Evolutionary conservation across 2,888 invertebrate genomes (phyloP).

Genomic region (Sminthurides aquaticus): DNA sequence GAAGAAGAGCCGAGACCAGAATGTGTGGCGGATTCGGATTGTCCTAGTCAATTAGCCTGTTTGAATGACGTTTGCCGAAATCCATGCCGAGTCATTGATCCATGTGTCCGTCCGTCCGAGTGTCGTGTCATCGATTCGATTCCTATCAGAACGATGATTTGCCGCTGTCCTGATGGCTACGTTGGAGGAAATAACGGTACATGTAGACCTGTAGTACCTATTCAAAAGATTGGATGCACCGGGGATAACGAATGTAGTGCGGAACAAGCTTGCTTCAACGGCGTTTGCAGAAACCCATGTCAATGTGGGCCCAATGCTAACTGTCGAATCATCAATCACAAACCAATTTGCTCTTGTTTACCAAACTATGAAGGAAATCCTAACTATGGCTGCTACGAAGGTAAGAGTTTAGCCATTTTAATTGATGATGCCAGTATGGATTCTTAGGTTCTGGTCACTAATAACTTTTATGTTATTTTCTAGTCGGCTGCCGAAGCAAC

Average conservation of each 20-base stretch:
- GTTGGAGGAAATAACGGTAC: constrained; percentile 70
- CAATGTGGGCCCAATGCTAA: constrained; percentile 62
- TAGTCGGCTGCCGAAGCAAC: constrained; percentile 62
- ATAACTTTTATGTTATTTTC: background rate
- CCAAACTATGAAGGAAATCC: constrained; percentile 44
- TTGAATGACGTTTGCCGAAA: constrained; percentile 72
- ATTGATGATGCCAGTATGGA: background rate
- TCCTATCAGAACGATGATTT: constrained; percentile 80
- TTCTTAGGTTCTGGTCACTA: background rate
- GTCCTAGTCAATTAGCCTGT: constrained; percentile 70
- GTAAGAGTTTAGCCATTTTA: constrained; percentile 25
- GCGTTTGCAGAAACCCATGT: constrained; percentile 78
- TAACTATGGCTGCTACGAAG: constrained; percentile 40
- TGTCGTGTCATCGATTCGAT: constrained; percentile 75
- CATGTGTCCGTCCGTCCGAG: constrained; percentile 69
- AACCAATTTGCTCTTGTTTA: constrained; percentile 46
- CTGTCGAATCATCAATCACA: constrained; percentile 48
- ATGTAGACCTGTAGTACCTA: constrained; percentile 56
- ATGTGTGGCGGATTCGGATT: constrained; percentile 64
- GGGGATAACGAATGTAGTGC: constrained; percentile 69
- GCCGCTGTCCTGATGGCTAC: constrained; percentile 78
- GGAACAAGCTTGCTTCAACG: constrained; percentile 74
- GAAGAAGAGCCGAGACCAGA: constrained; percentile 52
- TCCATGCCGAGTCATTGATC: constrained; percentile 68
- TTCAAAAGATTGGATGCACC: constrained; percentile 60